Conservation (phyloP, 2,888 invertebrate species). For the Machimus atricapillus region DNA sequence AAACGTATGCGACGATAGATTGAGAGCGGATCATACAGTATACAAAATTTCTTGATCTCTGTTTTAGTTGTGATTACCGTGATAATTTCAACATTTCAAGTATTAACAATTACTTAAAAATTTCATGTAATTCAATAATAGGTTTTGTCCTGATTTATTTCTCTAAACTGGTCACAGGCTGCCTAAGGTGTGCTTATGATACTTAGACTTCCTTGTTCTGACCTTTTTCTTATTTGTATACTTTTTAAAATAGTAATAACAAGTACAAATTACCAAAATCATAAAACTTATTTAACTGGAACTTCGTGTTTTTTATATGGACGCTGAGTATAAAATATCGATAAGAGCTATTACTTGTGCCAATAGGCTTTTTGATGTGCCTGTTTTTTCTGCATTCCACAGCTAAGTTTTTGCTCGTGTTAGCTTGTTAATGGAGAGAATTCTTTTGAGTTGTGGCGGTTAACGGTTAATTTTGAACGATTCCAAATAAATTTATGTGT, state of each 20-base stretch:
- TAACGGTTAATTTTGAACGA: too few species aligned
- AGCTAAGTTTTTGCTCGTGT: neutral
- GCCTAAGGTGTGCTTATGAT: neutral
- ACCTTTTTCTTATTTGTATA: neutral
- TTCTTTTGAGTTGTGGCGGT: neutral
- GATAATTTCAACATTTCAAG: neutral
- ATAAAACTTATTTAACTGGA: neutral
- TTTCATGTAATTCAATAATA: neutral
- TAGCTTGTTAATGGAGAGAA: neutral
- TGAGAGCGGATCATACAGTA: too few species aligned
- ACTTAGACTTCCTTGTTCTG: neutral
- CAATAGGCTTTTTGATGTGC: neutral
- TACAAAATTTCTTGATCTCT: neutral
- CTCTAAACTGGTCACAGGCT: neutral
- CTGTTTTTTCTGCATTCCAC: neutral
- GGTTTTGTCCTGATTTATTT: neutral
- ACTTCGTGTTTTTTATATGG: neutral
- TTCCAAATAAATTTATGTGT: too few species aligned
- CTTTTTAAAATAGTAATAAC: neutral
- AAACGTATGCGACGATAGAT: conserved; percentile 52
- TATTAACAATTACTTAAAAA: neutral
- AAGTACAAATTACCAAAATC: neutral
- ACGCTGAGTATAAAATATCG: neutral
- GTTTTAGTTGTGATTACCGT: neutral
- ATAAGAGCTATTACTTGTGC: neutral